phyloP scores from a whole-genome alignment of 1,140 invertebrate genomes.

The Pantala flavescens region DNA sequence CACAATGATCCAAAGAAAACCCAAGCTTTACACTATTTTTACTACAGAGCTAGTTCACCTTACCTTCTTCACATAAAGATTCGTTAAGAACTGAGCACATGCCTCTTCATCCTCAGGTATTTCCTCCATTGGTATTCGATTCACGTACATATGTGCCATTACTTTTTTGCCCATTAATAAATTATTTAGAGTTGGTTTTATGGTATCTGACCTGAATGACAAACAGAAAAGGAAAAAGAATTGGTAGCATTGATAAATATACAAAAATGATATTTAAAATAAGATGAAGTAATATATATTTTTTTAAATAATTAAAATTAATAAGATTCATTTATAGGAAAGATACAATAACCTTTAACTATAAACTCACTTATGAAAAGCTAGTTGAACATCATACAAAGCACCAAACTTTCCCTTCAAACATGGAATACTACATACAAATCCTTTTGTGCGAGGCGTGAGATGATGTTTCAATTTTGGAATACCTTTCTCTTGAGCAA shows the following conservation, averaged over 20 bases:
- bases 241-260: neutral
- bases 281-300: too few species aligned
- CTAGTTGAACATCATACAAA: slow-evolving; percentile 77
- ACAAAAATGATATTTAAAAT: neutral
- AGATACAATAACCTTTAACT: neutral
- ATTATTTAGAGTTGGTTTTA: slow-evolving; percentile 66
- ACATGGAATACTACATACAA: slow-evolving; percentile 61
- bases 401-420: slow-evolving; percentile 65
- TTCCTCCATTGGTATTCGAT: slow-evolving; percentile 67
- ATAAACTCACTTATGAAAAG: slow-evolving; percentile 51
- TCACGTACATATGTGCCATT: slow-evolving; percentile 65
- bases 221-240: slow-evolving; percentile 4
- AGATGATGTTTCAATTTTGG: slow-evolving; percentile 80
- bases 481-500: slow-evolving; percentile 76
- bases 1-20: too few species aligned
- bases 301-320: neutral
- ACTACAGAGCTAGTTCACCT: too few species aligned
- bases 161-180: slow-evolving; percentile 68
- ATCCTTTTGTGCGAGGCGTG: slow-evolving; percentile 86
- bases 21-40: too few species aligned
- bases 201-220: slow-evolving; percentile 29
- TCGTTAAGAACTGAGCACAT: slow-evolving; percentile 68
- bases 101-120: slow-evolving; percentile 70
- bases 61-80: slow-evolving; percentile 71
- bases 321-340: neutral